Percentiles rank a stretch among this genome's conserved stretches.
Evolutionary conservation across 1,140 invertebrate genomes (phyloP).

Genomic region (Thaumatotibia leucotreta): DNA sequence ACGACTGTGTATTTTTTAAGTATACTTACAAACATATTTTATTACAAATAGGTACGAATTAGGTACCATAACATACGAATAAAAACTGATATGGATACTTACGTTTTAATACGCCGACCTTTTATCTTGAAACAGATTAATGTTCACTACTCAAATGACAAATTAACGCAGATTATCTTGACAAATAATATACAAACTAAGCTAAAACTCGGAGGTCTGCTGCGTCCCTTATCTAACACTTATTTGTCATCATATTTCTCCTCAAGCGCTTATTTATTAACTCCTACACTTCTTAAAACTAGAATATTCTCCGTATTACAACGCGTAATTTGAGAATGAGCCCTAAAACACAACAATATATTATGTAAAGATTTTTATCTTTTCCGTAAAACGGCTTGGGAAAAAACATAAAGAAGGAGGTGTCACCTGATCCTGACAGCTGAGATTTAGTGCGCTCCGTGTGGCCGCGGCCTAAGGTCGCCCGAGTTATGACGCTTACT

Average conservation of each 20-base stretch:
- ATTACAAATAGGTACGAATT: no score
- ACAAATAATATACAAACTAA: not conserved
- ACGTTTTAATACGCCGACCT: not conserved
- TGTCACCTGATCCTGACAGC: slow-evolving; percentile 76
- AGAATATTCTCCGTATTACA: slow-evolving; percentile 62
- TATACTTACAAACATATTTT: no score
- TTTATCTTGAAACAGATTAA: not conserved
- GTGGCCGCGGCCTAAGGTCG: slow-evolving; percentile 68
- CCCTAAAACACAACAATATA: slow-evolving; percentile 72
- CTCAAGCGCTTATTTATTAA: not conserved
- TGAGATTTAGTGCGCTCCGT: slow-evolving; percentile 66
- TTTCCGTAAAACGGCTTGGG: slow-evolving; percentile 76
- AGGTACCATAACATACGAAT: no score
- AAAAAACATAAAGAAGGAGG: slow-evolving; percentile 78
- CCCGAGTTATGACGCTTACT: slow-evolving; percentile 60
- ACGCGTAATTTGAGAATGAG: slow-evolving; percentile 73
- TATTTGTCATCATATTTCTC: slow-evolving; percentile 9
- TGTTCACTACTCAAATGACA: not conserved
- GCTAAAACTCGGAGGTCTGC: slow-evolving; percentile 3
- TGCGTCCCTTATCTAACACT: not conserved
- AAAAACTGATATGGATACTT: no score
- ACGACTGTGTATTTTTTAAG: no score
- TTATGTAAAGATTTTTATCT: slow-evolving; percentile 78
- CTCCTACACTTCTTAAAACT: slow-evolving; percentile 30
- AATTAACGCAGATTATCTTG: not conserved